Evolutionary conservation across 2,888 invertebrate species (phyloP).

Genomic region (Cordilura impudica): DNA sequence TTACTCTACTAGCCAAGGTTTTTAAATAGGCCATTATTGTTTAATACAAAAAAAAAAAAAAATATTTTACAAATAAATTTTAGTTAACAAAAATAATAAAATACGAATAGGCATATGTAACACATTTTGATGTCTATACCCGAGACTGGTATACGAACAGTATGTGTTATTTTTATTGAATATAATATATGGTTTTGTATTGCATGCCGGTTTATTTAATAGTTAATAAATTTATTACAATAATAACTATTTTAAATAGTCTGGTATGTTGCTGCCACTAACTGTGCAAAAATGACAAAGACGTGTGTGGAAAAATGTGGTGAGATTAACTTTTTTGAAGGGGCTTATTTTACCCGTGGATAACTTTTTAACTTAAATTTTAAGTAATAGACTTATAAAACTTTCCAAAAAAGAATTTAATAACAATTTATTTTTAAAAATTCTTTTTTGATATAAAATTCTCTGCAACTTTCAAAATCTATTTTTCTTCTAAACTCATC

Average conservation of each 20-base stretch:
- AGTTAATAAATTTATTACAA: constrained; percentile 40
- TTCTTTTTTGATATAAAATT: too few species aligned
- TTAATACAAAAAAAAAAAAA: constrained; percentile 4
- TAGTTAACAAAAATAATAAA: background rate
- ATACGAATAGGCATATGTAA: background rate
- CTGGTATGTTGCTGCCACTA: constrained; percentile 26
- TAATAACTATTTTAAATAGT: constrained; percentile 47
- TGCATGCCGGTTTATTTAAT: constrained; percentile 19
- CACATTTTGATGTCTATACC: constrained; percentile 10
- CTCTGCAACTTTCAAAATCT: too few species aligned
- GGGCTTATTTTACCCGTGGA: too few species aligned
- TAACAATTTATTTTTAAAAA: too few species aligned
- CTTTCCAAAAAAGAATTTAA: too few species aligned
- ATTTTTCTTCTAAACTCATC: too few species aligned
- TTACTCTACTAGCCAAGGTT: constrained; percentile 40
- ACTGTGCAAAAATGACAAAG: background rate
- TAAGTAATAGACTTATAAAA: too few species aligned
- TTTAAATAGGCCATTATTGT: constrained; percentile 49
- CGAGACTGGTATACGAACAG: background rate
- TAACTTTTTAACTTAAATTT: too few species aligned
- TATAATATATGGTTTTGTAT: constrained; percentile 9
- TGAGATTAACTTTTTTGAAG: too few species aligned
- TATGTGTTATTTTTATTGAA: constrained; percentile 1
- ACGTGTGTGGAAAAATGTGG: too few species aligned
- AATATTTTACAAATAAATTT: constrained; percentile 31